phyloP scores from a whole-genome alignment of 2,888 invertebrate genomes.

The Nemotelus pantherinus region DNA sequence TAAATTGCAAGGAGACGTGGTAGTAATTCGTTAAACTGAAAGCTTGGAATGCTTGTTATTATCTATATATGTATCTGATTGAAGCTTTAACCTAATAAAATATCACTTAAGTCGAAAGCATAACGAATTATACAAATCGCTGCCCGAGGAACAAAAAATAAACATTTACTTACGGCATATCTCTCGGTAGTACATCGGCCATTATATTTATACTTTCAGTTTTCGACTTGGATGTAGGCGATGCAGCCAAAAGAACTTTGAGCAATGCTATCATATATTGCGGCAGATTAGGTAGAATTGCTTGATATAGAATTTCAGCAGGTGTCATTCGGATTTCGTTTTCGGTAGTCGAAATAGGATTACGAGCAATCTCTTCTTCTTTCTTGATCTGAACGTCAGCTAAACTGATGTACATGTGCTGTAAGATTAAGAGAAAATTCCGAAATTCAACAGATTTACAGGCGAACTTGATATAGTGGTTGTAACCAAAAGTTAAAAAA shows the following conservation, averaged over 20 bases:
- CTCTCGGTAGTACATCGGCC: conserved; percentile 96
- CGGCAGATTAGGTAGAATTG: conserved; percentile 94
- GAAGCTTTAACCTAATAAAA: too few species aligned
- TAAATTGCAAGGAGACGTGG: too few species aligned
- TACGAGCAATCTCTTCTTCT: conserved; percentile 90
- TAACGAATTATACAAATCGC: background rate
- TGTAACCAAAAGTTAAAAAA: background rate
- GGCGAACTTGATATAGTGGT: background rate
- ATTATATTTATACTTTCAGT: conserved; percentile 98
- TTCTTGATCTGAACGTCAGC: conserved; percentile 91
- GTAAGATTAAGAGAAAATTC: conserved; percentile 55
- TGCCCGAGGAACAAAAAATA: too few species aligned
- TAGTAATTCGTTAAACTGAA: too few species aligned
- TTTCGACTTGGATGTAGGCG: conserved; percentile 98
- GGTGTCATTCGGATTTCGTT: conserved; percentile 82
- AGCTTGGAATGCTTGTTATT: too few species aligned
- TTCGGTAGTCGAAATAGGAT: conserved; percentile 88
- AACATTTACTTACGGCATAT: conserved; percentile 81
- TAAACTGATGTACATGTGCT: conserved; percentile 93
- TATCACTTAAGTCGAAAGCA: background rate
- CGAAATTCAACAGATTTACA: background rate
- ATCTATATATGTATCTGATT: too few species aligned
- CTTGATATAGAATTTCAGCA: conserved; percentile 89
- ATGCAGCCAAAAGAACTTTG: conserved; percentile 96
- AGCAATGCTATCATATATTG: conserved; percentile 97